phyloP scores from a whole-genome alignment of 2,888 invertebrate genomes.

The Meta bourneti region DNA sequence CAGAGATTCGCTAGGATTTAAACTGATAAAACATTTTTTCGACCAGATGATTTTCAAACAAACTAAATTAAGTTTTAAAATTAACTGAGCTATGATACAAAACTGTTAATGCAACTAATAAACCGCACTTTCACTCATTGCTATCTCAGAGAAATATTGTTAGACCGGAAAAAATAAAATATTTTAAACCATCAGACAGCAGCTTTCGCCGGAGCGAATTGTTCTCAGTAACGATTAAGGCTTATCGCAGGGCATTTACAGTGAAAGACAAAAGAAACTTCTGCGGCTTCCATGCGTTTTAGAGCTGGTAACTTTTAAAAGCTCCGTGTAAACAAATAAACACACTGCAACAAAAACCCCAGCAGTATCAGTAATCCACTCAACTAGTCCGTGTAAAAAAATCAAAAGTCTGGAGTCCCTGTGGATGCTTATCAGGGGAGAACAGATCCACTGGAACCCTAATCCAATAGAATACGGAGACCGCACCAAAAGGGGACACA shows the following conservation, averaged over 20 bases:
- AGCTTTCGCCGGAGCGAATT: not conserved
- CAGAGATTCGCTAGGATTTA: too few species aligned
- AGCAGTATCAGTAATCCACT: slow-evolving; percentile 1
- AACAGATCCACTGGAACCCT: not conserved
- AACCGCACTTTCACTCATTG: too few species aligned
- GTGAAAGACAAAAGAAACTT: not conserved
- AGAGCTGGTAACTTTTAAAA: not conserved
- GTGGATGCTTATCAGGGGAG: not conserved
- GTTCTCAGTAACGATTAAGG: not conserved
- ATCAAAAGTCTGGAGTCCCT: not conserved
- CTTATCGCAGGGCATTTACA: not conserved
- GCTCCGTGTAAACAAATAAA: not conserved
- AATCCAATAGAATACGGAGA: slow-evolving; percentile 30
- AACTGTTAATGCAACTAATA: too few species aligned
- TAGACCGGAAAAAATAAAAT: too few species aligned
- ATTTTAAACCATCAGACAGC: not conserved
- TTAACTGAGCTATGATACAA: too few species aligned
- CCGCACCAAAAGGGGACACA: not conserved
- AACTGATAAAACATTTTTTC: too few species aligned
- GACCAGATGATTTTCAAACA: too few species aligned
- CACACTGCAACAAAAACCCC: not conserved
- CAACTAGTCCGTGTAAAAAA: not conserved
- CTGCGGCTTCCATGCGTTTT: not conserved
- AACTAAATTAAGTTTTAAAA: too few species aligned
- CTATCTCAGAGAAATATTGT: too few species aligned